These are phyloP conservation scores for Prunella fulvescens DNA, from an alignment of 2,113 vertebrate species.

Conservation along the genomic window DNA sequence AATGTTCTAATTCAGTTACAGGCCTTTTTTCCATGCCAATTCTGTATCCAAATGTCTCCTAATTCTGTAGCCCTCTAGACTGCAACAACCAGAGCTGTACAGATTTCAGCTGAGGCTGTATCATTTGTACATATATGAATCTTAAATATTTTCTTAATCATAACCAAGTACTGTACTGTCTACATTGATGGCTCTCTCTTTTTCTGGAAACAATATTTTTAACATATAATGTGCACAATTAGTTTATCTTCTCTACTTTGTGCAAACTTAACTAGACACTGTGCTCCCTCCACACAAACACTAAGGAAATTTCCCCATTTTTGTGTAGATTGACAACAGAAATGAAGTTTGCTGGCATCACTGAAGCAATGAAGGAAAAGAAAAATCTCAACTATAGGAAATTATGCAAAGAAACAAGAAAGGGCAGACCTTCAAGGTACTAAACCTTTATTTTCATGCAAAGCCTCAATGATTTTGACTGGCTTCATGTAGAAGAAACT, in stretches of 20 bases:
- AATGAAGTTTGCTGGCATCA: not conserved
- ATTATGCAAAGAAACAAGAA: not conserved
- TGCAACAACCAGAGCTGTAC: not conserved
- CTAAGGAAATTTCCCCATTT: not conserved
- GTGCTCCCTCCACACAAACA: not conserved
- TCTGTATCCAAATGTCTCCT: not conserved
- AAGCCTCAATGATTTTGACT: not conserved
- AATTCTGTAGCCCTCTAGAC: not conserved
- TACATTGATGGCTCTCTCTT: not conserved
- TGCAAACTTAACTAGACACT: not conserved
- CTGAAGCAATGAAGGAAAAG: not conserved
- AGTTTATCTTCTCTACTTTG: not conserved
- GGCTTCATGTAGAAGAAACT: not conserved
- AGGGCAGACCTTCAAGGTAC: not conserved
- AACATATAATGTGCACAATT: not conserved
- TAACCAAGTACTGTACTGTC: not conserved
- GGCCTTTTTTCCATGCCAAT: not conserved
- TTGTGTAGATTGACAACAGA: not conserved
- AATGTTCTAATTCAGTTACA: not conserved
- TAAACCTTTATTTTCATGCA: not conserved
- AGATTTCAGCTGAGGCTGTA: not conserved
- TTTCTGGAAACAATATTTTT: not conserved
- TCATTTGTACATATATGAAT: not conserved
- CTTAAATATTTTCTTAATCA: not conserved
- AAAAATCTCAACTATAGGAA: not conserved